Evolutionary conservation across 1,140 invertebrate genomes (phyloP).

Genomic region (Hermetia illucens): DNA sequence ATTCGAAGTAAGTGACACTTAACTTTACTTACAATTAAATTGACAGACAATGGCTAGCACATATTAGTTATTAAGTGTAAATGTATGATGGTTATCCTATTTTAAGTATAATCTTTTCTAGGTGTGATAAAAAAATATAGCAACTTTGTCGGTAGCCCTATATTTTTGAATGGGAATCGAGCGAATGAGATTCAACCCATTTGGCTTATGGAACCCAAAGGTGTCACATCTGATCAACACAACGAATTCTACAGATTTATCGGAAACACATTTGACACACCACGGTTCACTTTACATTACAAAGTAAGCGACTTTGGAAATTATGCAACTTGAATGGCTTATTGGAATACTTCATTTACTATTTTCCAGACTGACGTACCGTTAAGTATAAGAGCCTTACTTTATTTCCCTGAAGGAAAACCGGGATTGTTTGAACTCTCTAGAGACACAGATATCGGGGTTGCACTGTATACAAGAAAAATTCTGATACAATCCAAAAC

Average conservation of each 20-base stretch:
- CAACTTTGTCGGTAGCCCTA: conserved; percentile 89
- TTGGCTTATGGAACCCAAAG: conserved; percentile 86
- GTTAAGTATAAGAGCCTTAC: conserved; percentile 73
- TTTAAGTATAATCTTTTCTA: conserved; percentile 25
- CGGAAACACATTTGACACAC: conserved; percentile 68
- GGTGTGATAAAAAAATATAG: conserved; percentile 91
- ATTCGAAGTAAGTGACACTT: conserved; percentile 68
- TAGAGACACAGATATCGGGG: conserved; percentile 62
- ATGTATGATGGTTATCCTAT: not conserved
- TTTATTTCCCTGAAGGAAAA: conserved; percentile 88
- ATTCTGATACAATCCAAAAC: conserved; percentile 81
- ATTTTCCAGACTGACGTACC: conserved; percentile 64
- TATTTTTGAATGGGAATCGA: conserved; percentile 77
- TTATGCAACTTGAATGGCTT: not conserved
- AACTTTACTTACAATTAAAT: no score
- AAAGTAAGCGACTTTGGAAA: conserved; percentile 30
- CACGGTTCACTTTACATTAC: conserved; percentile 72
- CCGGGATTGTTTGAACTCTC: conserved; percentile 82
- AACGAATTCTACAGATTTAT: conserved; percentile 84
- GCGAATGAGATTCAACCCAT: conserved; percentile 80
- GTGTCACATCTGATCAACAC: conserved; percentile 73
- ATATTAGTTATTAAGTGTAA: not conserved
- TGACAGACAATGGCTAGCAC: no score
- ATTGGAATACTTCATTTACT: not conserved
- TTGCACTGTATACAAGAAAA: conserved; percentile 82